Conservation (phyloP, 2,888 invertebrate species). For the Pinctada fucata region DNA sequence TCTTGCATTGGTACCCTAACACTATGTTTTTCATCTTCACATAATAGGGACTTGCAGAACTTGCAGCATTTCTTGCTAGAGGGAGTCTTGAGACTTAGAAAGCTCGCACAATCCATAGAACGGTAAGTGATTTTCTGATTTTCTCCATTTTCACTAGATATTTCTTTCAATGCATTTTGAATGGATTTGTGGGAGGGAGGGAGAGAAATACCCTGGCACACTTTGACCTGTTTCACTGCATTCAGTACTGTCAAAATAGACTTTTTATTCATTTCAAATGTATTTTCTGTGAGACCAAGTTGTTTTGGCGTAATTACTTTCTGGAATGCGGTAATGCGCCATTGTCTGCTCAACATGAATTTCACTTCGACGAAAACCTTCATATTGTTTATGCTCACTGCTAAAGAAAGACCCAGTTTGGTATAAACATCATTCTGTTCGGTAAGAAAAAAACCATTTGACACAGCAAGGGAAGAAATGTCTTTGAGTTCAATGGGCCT, state of each 20-base stretch:
- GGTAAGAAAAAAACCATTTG: constrained; percentile 2
- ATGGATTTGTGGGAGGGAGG: background rate
- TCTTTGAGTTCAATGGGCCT: background rate
- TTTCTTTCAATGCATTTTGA: background rate
- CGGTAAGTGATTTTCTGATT: constrained; percentile 5
- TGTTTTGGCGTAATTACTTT: background rate
- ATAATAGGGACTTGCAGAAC: background rate
- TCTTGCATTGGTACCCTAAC: background rate
- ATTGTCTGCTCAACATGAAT: background rate
- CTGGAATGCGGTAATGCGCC: background rate
- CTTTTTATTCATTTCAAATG: constrained; percentile 9
- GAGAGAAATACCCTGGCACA: background rate
- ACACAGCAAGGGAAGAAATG: background rate
- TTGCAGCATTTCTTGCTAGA: background rate
- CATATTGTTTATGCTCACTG: constrained; percentile 6
- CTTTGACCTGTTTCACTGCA: background rate
- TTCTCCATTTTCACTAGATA: constrained; percentile 5
- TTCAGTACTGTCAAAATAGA: constrained; percentile 1
- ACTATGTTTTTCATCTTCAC: background rate
- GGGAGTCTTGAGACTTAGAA: background rate
- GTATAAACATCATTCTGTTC: background rate
- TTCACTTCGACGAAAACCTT: constrained; percentile 3
- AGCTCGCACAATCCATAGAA: background rate
- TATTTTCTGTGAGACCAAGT: constrained; percentile 5
- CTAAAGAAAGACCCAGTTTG: constrained; percentile 5